phyloP scores from a whole-genome alignment of 1,140 invertebrate species.

The Paralvinella palmiformis region DNA sequence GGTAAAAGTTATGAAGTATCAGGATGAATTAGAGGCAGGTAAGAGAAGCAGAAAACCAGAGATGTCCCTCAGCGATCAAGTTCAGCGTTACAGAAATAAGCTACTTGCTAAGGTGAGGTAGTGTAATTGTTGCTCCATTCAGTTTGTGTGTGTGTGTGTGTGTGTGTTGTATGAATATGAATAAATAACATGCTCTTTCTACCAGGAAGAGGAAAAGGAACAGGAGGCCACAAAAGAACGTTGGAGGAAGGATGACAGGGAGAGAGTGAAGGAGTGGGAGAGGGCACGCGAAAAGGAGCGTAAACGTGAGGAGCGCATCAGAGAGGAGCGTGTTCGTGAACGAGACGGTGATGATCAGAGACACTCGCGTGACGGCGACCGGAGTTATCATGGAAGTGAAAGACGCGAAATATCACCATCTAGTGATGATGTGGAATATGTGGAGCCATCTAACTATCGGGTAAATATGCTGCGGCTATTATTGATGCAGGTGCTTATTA shows the following conservation, averaged over 20 bases:
- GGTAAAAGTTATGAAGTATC: conserved; percentile 88
- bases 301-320: background rate
- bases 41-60: conserved; percentile 64
- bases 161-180: background rate
- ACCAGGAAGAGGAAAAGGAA: conserved; percentile 14
- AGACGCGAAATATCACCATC: conserved; percentile 1
- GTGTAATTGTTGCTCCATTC: background rate
- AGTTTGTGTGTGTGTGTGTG: conserved; percentile 5
- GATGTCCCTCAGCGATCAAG: conserved; percentile 73
- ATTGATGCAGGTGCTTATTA: no score
- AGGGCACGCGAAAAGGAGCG: conserved; percentile 3
- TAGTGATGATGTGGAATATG: no score
- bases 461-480: no score
- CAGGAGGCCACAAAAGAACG: background rate
- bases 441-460: no score
- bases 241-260: background rate
- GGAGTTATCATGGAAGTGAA: no score
- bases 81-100: conserved; percentile 86
- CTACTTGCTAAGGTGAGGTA: conserved; percentile 57
- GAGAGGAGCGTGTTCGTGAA: no score
- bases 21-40: conserved; percentile 90
- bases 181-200: background rate
- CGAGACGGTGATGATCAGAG: no score
- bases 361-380: no score
- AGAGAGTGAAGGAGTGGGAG: conserved; percentile 3